A percentile compares a stretch with the other conserved stretches of the same genome.
Evolutionary conservation across 2,113 vertebrate genomes (phyloP).

Genomic region (Bos javanicus): DNA sequence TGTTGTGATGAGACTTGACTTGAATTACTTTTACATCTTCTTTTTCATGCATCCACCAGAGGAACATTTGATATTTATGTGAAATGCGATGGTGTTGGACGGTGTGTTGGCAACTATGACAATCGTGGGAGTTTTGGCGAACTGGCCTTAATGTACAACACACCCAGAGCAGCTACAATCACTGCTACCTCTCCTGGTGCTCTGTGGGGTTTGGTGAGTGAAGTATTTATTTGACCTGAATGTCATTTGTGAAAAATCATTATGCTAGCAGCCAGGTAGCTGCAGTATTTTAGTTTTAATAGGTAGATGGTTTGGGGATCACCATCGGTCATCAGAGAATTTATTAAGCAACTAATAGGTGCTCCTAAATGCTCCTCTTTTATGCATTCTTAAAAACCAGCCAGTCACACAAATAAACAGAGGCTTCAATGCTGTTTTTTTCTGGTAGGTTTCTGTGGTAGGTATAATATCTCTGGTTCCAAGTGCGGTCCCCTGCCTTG

Average conservation of each 20-base stretch:
- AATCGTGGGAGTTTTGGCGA: slow-evolving; percentile 98
- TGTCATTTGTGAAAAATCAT: slow-evolving; percentile 10
- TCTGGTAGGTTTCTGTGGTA: neutral
- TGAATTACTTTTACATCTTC: neutral
- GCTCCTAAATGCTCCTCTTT: neutral
- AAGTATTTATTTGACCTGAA: neutral
- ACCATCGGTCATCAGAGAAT: neutral
- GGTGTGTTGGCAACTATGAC: slow-evolving; percentile 93
- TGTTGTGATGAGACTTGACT: neutral
- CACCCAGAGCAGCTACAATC: slow-evolving; percentile 97
- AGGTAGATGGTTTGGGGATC: neutral
- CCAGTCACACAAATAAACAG: neutral
- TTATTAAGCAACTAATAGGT: neutral
- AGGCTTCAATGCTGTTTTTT: neutral
- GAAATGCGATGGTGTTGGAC: slow-evolving; percentile 88
- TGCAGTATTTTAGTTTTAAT: neutral
- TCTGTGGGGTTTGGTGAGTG: slow-evolving; percentile 98
- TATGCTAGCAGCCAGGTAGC: neutral
- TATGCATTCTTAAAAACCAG: neutral
- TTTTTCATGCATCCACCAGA: slow-evolving; percentile 79
- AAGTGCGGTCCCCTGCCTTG: neutral
- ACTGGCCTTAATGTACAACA: slow-evolving; percentile 99
- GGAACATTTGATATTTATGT: slow-evolving; percentile 95
- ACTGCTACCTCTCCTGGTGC: slow-evolving; percentile 94
- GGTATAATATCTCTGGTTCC: neutral